Percentiles rank a stretch among this genome's conserved stretches.
Evolutionary conservation across 2,797 vertebrate species (phyloP).

Genomic region (Xiphophorus birchmanni): DNA sequence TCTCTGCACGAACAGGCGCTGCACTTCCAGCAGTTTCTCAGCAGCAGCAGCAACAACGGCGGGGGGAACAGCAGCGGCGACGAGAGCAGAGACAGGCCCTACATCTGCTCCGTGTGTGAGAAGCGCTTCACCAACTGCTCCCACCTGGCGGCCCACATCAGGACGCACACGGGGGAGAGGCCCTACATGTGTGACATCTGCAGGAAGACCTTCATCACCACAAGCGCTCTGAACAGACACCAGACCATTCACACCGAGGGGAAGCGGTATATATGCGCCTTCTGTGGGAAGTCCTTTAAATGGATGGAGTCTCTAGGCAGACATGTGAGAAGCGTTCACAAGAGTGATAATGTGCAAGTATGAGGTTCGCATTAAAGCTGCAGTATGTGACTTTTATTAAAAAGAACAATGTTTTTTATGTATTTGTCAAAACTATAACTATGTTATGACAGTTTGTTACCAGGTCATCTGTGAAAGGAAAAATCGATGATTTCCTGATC

Average conservation of each 20-base stretch:
- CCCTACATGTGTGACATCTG: conserved; percentile 76
- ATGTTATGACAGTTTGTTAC: too few species aligned
- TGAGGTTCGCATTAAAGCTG: conserved; percentile 17
- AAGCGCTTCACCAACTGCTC: conserved; percentile 77
- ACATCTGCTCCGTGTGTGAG: conserved; percentile 73
- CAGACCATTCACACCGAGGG: conserved; percentile 78
- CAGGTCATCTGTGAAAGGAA: too few species aligned
- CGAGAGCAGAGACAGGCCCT: conserved; percentile 68
- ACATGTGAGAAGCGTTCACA: conserved; percentile 68
- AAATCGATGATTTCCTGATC: too few species aligned
- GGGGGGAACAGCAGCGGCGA: conserved; percentile 42
- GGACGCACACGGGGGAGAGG: conserved; percentile 78
- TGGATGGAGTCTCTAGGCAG: conserved; percentile 78
- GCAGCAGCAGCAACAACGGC: conserved; percentile 21
- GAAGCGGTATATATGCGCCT: conserved; percentile 70
- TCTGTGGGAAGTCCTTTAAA: conserved; percentile 73
- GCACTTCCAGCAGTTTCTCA: conserved; percentile 62
- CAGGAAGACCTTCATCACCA: conserved; percentile 76
- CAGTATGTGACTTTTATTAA: too few species aligned
- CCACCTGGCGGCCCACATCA: conserved; percentile 74
- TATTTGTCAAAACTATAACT: too few species aligned
- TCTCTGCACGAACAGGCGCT: conserved; percentile 52
- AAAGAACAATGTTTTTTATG: too few species aligned
- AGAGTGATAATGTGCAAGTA: conserved; percentile 51
- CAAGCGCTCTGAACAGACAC: conserved; percentile 75